phyloP scores from a whole-genome alignment of 2,888 invertebrate species.

The Eupithecia insigniata region DNA sequence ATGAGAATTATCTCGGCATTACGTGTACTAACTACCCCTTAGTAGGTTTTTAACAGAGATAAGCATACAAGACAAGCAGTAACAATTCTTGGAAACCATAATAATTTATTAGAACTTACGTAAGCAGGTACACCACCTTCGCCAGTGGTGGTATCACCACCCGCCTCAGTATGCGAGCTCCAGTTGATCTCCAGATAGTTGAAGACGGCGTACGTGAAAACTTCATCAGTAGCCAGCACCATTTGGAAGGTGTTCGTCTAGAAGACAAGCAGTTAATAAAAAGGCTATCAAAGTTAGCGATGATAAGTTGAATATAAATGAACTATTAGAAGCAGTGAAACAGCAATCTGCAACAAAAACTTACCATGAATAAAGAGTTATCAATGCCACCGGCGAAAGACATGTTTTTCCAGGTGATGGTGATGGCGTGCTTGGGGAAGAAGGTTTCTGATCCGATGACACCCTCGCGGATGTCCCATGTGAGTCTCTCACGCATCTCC shows the following conservation, averaged over 20 bases:
- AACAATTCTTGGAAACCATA: too few species aligned
- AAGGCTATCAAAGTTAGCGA: not conserved
- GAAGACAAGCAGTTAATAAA: constrained; percentile 44
- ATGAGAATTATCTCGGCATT: too few species aligned
- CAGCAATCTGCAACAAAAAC: constrained; percentile 44
- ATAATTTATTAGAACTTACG: constrained; percentile 81
- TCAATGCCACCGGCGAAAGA: constrained; percentile 95
- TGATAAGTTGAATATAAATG: not conserved
- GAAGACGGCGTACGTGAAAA: constrained; percentile 96
- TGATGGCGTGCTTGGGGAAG: constrained; percentile 94
- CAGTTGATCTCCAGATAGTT: constrained; percentile 96
- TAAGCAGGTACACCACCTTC: constrained; percentile 94
- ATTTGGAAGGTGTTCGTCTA: constrained; percentile 98
- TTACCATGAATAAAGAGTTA: constrained; percentile 88
- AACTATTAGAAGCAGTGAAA: not conserved
- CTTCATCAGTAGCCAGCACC: constrained; percentile 96
- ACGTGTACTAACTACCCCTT: not conserved
- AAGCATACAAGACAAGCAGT: too few species aligned
- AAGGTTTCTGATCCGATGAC: constrained; percentile 96
- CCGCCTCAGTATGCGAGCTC: constrained; percentile 96
- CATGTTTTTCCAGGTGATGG: constrained; percentile 98
- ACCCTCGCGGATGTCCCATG: constrained; percentile 95
- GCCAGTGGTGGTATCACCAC: constrained; percentile 93
- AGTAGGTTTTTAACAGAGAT: not conserved
- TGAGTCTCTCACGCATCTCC: constrained; percentile 92